Conservation (phyloP, 2,113 vertebrate genomes). For the Pipra filicauda region DNA sequence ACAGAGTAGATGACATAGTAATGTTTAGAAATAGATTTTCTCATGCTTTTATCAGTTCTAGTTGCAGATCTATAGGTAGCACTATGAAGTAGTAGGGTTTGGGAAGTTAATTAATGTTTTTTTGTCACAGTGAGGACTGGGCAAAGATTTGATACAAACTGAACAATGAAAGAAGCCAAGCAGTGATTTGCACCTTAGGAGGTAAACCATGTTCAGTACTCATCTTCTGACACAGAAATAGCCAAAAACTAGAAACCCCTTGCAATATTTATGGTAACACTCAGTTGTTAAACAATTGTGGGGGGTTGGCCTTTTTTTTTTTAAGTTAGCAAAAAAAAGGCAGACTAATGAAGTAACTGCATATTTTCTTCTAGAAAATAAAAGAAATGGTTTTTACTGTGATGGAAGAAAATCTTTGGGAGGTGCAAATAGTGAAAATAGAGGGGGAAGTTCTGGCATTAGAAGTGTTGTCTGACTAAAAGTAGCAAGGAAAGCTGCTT, state of each 20-base stretch:
- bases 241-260: not conserved
- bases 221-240: not conserved
- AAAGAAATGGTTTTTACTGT: not conserved
- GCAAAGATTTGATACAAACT: not conserved
- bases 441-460: not conserved
- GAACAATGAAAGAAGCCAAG: not conserved
- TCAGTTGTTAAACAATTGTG: not conserved
- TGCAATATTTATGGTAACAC: too few species aligned
- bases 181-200: not conserved
- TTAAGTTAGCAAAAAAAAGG: not conserved
- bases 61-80: not conserved
- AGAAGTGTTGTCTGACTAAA: not conserved
- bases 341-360: not conserved
- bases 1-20: not conserved
- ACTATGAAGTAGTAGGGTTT: not conserved
- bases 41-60: not conserved
- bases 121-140: not conserved
- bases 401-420: not conserved
- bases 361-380: not conserved
- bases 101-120: not conserved
- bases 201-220: not conserved
- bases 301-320: not conserved
- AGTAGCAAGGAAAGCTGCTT: not conserved
- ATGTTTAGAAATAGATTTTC: not conserved
- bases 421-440: accelerated